A percentile compares a stretch with the other conserved stretches of the same genome.
phyloP scores from a whole-genome alignment of 2,113 vertebrate genomes.

The Rhodinocichla rosea region DNA sequence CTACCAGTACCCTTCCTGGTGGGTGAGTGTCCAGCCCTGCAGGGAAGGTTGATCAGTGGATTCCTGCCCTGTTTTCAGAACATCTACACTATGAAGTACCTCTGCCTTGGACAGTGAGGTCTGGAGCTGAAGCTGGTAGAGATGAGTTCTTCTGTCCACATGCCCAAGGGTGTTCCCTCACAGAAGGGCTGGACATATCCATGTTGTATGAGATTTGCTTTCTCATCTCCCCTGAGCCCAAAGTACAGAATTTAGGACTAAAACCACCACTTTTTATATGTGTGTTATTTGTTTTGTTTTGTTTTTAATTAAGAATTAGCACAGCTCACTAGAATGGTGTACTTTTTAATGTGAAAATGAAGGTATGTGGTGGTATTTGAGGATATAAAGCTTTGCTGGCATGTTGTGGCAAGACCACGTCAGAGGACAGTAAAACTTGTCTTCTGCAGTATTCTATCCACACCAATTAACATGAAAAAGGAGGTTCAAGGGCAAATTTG shows the following conservation, averaged over 20 bases:
- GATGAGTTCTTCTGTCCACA: fast-evolving
- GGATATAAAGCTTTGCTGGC: not conserved
- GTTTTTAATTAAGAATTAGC: not conserved
- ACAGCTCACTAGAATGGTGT: fast-evolving
- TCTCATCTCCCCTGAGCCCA: fast-evolving
- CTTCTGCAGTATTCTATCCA: not conserved
- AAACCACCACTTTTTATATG: fast-evolving
- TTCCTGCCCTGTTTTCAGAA: not conserved
- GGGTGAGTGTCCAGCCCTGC: no score
- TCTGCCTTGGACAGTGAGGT: not conserved
- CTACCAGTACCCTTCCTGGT: not conserved
- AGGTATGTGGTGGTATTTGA: not conserved
- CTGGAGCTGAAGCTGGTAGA: fast-evolving
- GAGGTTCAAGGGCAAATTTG: not conserved
- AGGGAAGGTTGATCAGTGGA: not conserved
- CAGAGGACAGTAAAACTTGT: not conserved
- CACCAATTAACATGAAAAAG: not conserved
- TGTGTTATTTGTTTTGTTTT: not conserved
- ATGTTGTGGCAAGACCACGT: not conserved
- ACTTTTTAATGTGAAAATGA: not conserved
- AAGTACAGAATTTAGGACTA: not conserved
- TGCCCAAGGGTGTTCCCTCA: fast-evolving
- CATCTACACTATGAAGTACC: not conserved
- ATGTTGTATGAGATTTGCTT: fast-evolving
- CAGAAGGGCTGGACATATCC: not conserved